Conservation (phyloP, 2,797 vertebrate genomes). For the Triplophysa yarkandensis region DNA sequence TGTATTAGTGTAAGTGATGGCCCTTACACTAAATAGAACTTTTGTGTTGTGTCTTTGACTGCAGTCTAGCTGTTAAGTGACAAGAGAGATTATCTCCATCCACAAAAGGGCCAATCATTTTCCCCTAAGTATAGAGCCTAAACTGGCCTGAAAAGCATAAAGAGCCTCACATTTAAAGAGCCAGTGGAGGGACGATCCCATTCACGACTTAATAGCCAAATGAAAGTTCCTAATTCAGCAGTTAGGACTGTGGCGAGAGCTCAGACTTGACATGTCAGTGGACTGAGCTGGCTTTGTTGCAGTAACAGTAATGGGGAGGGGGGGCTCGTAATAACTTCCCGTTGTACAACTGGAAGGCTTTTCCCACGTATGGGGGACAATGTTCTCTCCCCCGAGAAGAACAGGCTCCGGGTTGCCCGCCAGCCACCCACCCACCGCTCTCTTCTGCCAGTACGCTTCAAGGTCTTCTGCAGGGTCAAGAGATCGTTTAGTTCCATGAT, state of each 20-base stretch:
- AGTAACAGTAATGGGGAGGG: constrained; percentile 50
- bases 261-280: constrained; percentile 48
- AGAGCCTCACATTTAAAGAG: constrained; percentile 58
- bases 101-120: constrained; percentile 63
- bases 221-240: constrained; percentile 64
- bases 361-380: constrained; percentile 58
- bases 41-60: constrained; percentile 60
- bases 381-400: constrained; percentile 31
- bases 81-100: constrained; percentile 61
- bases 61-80: constrained; percentile 63
- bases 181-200: constrained; percentile 53
- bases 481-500: constrained; percentile 55
- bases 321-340: constrained; percentile 54
- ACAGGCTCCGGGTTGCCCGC: constrained; percentile 29
- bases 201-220: constrained; percentile 65
- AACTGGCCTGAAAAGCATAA: constrained; percentile 60
- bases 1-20: constrained; percentile 54
- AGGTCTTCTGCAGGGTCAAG: constrained; percentile 50
- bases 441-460: constrained; percentile 44
- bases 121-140: constrained; percentile 57
- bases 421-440: constrained; percentile 16
- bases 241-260: constrained; percentile 48
- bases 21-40: constrained; percentile 50
- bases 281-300: constrained; percentile 57
- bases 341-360: constrained; percentile 46